phyloP scores from a whole-genome alignment of 2,888 invertebrate genomes.

The Phorcus lineatus region DNA sequence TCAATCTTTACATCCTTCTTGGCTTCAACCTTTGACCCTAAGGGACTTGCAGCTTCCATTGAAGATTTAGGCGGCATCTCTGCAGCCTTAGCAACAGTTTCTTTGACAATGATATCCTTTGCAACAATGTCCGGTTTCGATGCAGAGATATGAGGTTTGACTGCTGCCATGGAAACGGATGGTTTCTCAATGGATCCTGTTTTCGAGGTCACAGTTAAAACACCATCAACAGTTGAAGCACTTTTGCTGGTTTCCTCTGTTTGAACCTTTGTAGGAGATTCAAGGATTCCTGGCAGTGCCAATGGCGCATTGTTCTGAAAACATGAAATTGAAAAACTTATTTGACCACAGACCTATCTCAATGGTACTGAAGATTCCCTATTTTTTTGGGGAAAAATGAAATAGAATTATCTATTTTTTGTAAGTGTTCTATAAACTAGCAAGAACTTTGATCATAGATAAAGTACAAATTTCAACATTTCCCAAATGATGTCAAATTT shows the following conservation, averaged over 20 bases:
- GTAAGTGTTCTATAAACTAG: too few relatives aligned
- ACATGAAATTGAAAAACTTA: neutral
- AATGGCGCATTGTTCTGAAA: slow-evolving; percentile 48
- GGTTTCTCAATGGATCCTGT: neutral
- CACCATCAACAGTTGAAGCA: neutral
- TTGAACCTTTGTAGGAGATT: slow-evolving; percentile 48
- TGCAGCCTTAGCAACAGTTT: neutral
- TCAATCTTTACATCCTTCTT: neutral
- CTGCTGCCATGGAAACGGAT: neutral
- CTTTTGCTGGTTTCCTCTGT: neutral
- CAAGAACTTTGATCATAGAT: too few relatives aligned
- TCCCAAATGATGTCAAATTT: too few relatives aligned
- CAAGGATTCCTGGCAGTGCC: slow-evolving; percentile 49
- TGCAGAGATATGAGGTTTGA: neutral
- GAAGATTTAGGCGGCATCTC: neutral
- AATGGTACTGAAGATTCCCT: too few relatives aligned
- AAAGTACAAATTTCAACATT: too few relatives aligned
- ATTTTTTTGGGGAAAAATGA: too few relatives aligned
- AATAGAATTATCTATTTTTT: too few relatives aligned
- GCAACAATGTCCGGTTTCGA: neutral
- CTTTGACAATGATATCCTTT: neutral
- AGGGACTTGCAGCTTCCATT: neutral
- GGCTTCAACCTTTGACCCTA: neutral
- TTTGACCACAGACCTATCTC: too few relatives aligned
- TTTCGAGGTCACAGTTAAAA: neutral